Conservation (phyloP, 1,140 invertebrate genomes). For the Bombus vancouverensis region DNA sequence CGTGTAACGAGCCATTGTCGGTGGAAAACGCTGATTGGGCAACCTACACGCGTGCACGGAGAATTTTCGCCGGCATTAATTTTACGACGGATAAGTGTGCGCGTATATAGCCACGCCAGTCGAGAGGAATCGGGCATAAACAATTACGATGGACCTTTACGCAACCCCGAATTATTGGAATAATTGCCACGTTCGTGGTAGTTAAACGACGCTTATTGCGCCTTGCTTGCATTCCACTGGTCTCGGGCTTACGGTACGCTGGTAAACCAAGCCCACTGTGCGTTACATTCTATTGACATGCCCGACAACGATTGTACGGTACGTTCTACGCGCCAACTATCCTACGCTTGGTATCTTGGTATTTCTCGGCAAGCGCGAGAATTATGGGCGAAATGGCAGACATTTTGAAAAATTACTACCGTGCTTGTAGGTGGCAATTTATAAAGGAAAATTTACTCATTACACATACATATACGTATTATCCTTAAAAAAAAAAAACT, state of each 20-base stretch:
- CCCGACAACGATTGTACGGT: conserved; percentile 37
- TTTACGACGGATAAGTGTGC: conserved; percentile 11
- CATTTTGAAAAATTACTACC: not conserved
- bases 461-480: too few relatives aligned
- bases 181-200: conserved; percentile 43
- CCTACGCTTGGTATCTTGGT: not conserved
- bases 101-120: not conserved
- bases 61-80: conserved; percentile 39
- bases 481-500: too few relatives aligned
- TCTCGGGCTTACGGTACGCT: not conserved
- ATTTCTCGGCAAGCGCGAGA: not conserved
- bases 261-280: conserved; percentile 30
- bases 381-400: not conserved
- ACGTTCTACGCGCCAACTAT: not conserved
- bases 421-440: not conserved
- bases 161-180: conserved; percentile 55
- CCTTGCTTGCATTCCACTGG: conserved; percentile 9
- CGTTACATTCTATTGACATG: conserved; percentile 48
- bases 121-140: conserved; percentile 19
- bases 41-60: not conserved
- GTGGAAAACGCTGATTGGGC: conserved; percentile 31
- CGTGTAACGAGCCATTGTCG: conserved; percentile 61
- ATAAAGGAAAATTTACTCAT: not conserved
- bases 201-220: conserved; percentile 54
- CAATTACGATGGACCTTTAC: conserved; percentile 45